Percentiles rank a stretch among this genome's conserved stretches.
These are phyloP conservation scores for Polydrusus tereticollis DNA, from an alignment of 2,888 invertebrate species.

Conservation along the genomic window DNA sequence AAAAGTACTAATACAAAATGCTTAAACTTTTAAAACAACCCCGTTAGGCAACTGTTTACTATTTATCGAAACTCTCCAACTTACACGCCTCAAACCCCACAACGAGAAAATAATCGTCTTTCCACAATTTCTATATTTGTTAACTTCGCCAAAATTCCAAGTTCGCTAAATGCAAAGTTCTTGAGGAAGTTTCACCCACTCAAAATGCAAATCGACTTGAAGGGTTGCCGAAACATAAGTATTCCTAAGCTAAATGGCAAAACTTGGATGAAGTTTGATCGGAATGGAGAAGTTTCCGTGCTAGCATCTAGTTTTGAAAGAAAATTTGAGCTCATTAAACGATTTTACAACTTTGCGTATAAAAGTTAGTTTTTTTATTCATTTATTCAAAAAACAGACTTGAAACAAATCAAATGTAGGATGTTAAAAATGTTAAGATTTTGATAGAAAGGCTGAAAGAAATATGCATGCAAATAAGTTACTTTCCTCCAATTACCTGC, in stretches of 20 bases:
- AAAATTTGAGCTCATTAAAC: no score
- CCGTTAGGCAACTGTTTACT: neutral
- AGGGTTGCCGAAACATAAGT: conserved; percentile 1
- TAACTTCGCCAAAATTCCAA: neutral
- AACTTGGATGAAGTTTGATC: neutral
- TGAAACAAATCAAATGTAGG: no score
- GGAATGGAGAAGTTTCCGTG: neutral
- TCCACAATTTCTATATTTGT: neutral
- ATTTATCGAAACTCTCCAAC: neutral
- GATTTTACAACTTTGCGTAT: no score
- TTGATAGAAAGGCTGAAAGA: no score
- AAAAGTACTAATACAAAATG: no score
- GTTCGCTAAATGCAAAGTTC: neutral
- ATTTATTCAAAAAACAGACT: no score
- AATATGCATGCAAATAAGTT: no score
- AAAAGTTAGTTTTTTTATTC: no score
- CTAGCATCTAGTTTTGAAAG: no score
- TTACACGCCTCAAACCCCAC: neutral
- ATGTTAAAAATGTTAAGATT: no score
- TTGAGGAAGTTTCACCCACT: neutral
- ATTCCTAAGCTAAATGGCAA: conserved; percentile 11
- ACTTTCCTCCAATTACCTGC: no score
- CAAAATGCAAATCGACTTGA: conserved; percentile 3
- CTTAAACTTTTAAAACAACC: neutral
- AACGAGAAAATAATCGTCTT: neutral